A percentile compares a stretch with the other conserved stretches of the same genome.
Conservation (phyloP, 2,888 invertebrate species). For the Creontiades dilutus region DNA sequence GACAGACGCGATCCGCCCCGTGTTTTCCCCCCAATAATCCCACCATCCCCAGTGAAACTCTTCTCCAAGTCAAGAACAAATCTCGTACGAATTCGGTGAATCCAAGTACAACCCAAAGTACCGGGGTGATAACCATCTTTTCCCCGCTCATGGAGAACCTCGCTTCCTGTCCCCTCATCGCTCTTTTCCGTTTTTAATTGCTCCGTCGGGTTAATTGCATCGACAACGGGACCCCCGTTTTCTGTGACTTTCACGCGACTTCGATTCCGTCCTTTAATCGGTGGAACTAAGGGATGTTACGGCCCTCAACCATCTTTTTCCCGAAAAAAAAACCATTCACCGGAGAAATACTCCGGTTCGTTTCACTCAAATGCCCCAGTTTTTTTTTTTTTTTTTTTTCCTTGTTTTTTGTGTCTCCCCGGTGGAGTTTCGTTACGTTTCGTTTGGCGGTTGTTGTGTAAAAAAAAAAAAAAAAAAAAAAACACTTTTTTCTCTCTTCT, state of each 20-base stretch:
- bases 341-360: conserved; percentile 72
- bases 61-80: conserved; percentile 68
- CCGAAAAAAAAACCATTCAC: conserved; percentile 66
- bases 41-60: conserved; percentile 50
- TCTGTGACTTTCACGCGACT: conserved; percentile 51
- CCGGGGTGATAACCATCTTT: conserved; percentile 59
- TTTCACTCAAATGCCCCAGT: conserved; percentile 73
- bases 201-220: conserved; percentile 51
- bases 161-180: conserved; percentile 58
- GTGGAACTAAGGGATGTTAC: conserved; percentile 69
- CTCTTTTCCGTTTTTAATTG: conserved; percentile 68
- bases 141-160: conserved; percentile 66
- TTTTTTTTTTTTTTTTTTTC: conserved; percentile 58
- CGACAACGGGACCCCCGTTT: neutral
- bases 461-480: conserved; percentile 15
- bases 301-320: conserved; percentile 66
- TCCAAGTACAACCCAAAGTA: neutral
- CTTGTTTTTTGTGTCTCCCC: no score
- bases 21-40: conserved; percentile 25
- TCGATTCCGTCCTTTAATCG: conserved; percentile 56
- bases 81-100: no score
- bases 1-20: neutral
- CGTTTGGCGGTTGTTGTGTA: conserved; percentile 72
- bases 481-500: conserved; percentile 46
- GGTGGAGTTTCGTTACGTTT: conserved; percentile 71